Evolutionary conservation across 2,113 vertebrate species (phyloP), one percentile per base, ranked within the genome.

Genomic region (Thinocorus orbignyianus): DNA sequence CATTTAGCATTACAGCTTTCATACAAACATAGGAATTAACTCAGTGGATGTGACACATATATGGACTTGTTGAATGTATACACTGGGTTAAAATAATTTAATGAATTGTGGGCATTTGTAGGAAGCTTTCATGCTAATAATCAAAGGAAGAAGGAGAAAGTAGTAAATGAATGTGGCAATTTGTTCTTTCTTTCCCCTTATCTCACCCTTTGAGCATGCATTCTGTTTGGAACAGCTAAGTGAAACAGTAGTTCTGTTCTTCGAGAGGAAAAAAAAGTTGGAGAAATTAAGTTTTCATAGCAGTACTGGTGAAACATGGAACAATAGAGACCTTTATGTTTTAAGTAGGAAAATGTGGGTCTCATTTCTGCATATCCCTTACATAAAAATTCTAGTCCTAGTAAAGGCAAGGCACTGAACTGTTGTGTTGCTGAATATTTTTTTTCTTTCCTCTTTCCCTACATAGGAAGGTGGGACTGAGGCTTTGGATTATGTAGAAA

Each of bases 281-380:
- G 60, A 92, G 88, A 96, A 95, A 96, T 88, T 83, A 93, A 93
- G 68, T 96, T 96, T 96, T 96, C 88, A 28, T 88, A 90, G 76
- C 77, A 83, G 82, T 48, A 71, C 86, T 96, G 88, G 90, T 95
- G 60, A 86, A 95, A 61, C 52, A 64, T 33, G 37, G 72, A 95
- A 96, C 95, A 97, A 97, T 94, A 93, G 93, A 91, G 96, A 94
- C 90, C 90, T 96, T 95, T 97, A 88, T 96, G 60, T 96, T 95
- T 93, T 95, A 95, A 96, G 86, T 18, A 82, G 88, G 92, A 96
- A 96, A 95, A 96, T 92, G 51, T 86, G 93, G 85, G 71, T 96
- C 90, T 90, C 61, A 74, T 95, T 95, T 92, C 23, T 94, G 68
- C 64, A 51, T 95, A 96, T 88, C 90, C 88, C 64, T 96, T 86